Evolutionary conservation across 2,888 invertebrate genomes (phyloP).

Genomic region (Platycheirus albimanus): DNA sequence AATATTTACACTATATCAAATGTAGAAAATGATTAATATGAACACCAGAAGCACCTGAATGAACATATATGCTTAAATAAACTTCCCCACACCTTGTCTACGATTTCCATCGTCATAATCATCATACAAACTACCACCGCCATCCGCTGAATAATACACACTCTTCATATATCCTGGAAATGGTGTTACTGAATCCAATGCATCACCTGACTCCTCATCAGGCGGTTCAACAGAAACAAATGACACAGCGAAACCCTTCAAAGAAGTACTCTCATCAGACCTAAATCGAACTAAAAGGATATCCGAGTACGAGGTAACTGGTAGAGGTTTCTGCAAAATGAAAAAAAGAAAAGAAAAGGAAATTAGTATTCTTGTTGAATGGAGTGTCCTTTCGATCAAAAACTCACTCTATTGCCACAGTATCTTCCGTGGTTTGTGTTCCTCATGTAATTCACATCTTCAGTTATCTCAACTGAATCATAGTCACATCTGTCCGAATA

Average conservation of each 20-base stretch:
- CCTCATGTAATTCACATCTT: slow-evolving; percentile 88
- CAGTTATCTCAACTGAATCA: slow-evolving; percentile 95
- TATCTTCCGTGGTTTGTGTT: slow-evolving; percentile 89
- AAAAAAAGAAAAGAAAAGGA: slow-evolving; percentile 31
- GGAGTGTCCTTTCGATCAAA: slow-evolving; percentile 46
- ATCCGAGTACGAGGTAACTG: slow-evolving; percentile 94
- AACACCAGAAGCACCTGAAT: not conserved
- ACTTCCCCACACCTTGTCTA: not conserved
- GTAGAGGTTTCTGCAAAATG: slow-evolving; percentile 89
- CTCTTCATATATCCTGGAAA: slow-evolving; percentile 82
- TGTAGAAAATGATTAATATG: slow-evolving; percentile 1
- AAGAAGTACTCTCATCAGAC: slow-evolving; percentile 94
- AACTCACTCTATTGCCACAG: slow-evolving; percentile 92
- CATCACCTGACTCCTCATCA: slow-evolving; percentile 80
- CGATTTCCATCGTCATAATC: slow-evolving; percentile 57
- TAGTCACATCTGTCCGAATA: slow-evolving; percentile 96
- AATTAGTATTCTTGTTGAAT: slow-evolving; percentile 2
- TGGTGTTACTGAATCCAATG: slow-evolving; percentile 80
- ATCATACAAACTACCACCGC: slow-evolving; percentile 52
- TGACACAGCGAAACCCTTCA: slow-evolving; percentile 95
- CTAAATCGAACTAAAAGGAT: slow-evolving; percentile 93
- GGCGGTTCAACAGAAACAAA: slow-evolving; percentile 89
- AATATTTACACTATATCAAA: slow-evolving; percentile 54
- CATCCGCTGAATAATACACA: slow-evolving; percentile 74
- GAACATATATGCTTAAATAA: not conserved